Evolutionary conservation across 1,140 invertebrate species (phyloP).

Genomic region (Achatina immaculata): DNA sequence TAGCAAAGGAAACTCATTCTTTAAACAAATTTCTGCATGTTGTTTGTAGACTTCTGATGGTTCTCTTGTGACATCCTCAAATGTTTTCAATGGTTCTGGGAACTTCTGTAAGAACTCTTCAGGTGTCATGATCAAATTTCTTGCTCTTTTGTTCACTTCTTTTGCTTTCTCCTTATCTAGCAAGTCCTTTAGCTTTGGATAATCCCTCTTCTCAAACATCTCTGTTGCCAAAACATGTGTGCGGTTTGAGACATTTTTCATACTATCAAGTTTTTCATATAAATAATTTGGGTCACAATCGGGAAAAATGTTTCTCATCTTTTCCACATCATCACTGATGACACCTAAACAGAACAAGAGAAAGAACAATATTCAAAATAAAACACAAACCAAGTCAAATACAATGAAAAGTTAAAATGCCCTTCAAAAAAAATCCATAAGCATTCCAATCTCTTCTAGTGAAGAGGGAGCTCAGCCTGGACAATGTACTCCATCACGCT

Average conservation of each 20-base stretch:
- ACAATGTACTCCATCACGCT: no score
- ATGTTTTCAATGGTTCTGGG: slow-evolving; percentile 74
- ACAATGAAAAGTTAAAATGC: no score
- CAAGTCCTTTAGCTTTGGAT: slow-evolving; percentile 74
- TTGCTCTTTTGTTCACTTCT: slow-evolving; percentile 49
- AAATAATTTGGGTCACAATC: slow-evolving; percentile 75
- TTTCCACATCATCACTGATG: slow-evolving; percentile 62
- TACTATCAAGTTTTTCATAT: slow-evolving; percentile 58
- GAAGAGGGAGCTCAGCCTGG: no score
- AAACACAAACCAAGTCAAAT: no score
- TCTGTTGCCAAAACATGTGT: slow-evolving; percentile 56
- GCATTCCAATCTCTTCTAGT: no score
- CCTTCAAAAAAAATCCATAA: no score
- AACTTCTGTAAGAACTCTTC: slow-evolving; percentile 74
- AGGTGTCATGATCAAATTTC: slow-evolving; percentile 69
- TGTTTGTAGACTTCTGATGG: slow-evolving; percentile 64
- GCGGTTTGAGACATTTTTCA: slow-evolving; percentile 47
- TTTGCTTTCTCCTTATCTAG: slow-evolving; percentile 58
- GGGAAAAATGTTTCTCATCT: slow-evolving; percentile 65
- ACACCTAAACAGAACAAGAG: neutral
- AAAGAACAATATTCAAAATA: neutral
- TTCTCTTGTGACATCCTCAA: slow-evolving; percentile 69
- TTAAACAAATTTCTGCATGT: slow-evolving; percentile 61
- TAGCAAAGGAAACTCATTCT: slow-evolving; percentile 63
- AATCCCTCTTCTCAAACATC: slow-evolving; percentile 71